Percentiles rank a stretch among this genome's conserved stretches.
Conservation (phyloP, 2,888 invertebrate genomes). For the Parelbella ahira region DNA sequence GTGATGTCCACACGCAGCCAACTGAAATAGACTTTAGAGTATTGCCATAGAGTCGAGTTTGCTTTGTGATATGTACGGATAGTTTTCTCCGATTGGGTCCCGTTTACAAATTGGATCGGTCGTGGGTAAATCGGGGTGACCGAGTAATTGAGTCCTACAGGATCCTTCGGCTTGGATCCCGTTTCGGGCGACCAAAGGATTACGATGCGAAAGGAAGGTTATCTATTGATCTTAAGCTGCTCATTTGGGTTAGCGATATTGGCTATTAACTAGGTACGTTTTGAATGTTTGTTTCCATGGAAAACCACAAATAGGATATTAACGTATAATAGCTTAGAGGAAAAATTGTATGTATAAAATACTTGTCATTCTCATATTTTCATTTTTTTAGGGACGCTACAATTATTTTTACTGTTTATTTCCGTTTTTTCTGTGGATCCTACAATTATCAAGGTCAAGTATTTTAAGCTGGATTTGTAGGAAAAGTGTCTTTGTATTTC, state of each 20-base stretch:
- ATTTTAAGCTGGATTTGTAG: too few relatives aligned
- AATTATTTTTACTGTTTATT: too few relatives aligned
- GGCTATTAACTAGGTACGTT: slow-evolving; percentile 19
- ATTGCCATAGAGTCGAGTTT: slow-evolving; percentile 37
- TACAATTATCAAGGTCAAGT: too few relatives aligned
- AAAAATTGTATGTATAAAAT: too few relatives aligned
- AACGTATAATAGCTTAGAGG: too few relatives aligned
- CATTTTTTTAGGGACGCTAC: too few relatives aligned
- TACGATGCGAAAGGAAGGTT: slow-evolving; percentile 60
- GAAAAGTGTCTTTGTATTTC: too few relatives aligned
- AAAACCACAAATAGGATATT: too few relatives aligned
- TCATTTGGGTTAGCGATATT: slow-evolving; percentile 35
- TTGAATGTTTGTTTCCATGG: slow-evolving; percentile 6
- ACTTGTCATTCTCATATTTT: too few relatives aligned
- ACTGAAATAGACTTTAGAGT: neutral
- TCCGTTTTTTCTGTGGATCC: too few relatives aligned
- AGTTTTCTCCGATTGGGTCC: slow-evolving; percentile 71
- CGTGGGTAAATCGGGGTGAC: slow-evolving; percentile 75
- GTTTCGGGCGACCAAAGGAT: slow-evolving; percentile 71
- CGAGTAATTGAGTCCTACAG: slow-evolving; percentile 79
- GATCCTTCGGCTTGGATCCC: slow-evolving; percentile 64
- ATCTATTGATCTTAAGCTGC: slow-evolving; percentile 59
- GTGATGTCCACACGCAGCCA: slow-evolving; percentile 39
- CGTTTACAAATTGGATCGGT: slow-evolving; percentile 78
- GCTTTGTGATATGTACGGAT: slow-evolving; percentile 34